Conservation (phyloP, 2,113 vertebrate species). For the Apteryx owenii region DNA sequence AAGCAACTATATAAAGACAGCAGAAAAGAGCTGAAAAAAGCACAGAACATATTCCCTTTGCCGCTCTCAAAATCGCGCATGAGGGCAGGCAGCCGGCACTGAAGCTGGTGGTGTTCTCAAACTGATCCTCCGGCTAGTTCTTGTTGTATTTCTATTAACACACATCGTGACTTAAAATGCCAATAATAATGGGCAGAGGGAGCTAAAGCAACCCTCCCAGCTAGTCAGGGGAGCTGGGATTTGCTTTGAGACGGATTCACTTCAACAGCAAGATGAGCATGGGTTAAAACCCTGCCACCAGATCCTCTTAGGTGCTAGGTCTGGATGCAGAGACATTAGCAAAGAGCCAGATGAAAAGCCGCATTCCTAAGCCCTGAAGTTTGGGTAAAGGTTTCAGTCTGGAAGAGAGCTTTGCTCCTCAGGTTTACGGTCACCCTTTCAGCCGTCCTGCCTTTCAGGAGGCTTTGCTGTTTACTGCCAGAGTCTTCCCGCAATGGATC, state of each 20-base stretch:
- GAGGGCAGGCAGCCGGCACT: not conserved
- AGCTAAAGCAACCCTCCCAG: not conserved
- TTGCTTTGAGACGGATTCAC: not conserved
- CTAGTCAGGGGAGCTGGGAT: not conserved
- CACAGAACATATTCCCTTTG: not conserved
- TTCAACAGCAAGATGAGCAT: not conserved
- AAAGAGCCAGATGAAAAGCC: not conserved
- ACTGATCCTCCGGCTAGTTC: not conserved
- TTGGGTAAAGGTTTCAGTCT: not conserved
- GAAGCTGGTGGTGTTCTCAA: not conserved
- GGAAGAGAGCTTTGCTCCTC: not conserved
- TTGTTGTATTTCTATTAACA: not conserved
- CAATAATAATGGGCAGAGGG: not conserved
- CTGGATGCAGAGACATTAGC: not conserved
- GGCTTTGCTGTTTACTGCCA: not conserved
- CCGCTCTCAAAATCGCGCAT: accelerated
- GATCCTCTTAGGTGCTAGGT: not conserved
- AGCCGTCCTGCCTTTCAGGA: not conserved
- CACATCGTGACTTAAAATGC: accelerated
- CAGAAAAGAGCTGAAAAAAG: not conserved
- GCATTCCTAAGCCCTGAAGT: accelerated
- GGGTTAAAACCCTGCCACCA: not conserved
- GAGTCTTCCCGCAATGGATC: not conserved
- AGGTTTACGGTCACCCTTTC: accelerated
- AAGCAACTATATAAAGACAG: accelerated